These are phyloP conservation scores for Apantesis nais DNA, from an alignment of 2,888 invertebrate genomes.

Conservation along the genomic window DNA sequence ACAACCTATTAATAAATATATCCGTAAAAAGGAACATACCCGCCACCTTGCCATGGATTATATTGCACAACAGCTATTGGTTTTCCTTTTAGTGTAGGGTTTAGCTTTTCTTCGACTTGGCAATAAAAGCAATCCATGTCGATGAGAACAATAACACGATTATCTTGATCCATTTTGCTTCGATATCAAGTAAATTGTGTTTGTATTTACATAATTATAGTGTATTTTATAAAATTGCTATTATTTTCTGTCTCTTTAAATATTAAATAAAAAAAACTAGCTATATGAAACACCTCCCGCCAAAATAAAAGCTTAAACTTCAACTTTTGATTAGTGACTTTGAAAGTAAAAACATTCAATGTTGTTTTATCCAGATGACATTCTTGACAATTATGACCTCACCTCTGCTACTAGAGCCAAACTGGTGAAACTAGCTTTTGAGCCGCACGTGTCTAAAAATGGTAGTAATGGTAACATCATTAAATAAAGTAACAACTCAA, in stretches of 20 bases:
- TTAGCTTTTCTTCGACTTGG: conserved; percentile 97
- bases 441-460: too few relatives aligned
- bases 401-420: too few relatives aligned
- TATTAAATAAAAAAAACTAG: neutral
- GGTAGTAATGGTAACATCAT: too few relatives aligned
- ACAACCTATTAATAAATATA: neutral
- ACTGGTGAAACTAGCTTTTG: too few relatives aligned
- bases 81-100: conserved; percentile 92
- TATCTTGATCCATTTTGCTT: conserved; percentile 76
- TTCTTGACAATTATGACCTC: too few relatives aligned
- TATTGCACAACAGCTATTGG: conserved; percentile 99
- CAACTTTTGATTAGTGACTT: too few relatives aligned
- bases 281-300: neutral
- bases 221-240: neutral
- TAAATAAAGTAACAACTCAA: too few relatives aligned
- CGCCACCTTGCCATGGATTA: conserved; percentile 96
- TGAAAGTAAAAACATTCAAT: too few relatives aligned
- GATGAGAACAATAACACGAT: conserved; percentile 92
- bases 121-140: conserved; percentile 99
- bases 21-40: conserved; percentile 84
- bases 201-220: conserved; percentile 1
- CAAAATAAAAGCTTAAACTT: conserved; percentile 3
- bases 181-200: conserved; percentile 1
- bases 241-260: neutral
- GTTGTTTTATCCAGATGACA: too few relatives aligned